Evolutionary conservation across 2,113 vertebrate genomes (phyloP), one percentile per base, ranked within the genome.

Genomic region (Tupaia chinensis): DNA sequence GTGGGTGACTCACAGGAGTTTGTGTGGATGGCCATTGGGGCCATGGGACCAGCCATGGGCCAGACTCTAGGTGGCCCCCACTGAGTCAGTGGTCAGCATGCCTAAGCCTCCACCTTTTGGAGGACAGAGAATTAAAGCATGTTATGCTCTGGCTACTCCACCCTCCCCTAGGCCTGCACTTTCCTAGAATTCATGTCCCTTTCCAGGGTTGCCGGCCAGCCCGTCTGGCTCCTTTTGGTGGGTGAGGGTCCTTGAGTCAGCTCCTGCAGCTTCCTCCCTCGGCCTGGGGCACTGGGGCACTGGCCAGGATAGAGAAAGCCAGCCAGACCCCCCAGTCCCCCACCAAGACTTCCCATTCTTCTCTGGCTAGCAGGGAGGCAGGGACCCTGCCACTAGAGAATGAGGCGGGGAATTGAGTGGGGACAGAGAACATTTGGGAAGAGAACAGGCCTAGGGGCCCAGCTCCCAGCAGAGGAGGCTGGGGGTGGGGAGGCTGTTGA

Each of bases 31-130:
- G 34, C 32, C 8, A 4, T 3, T 9, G 12, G 65, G 54, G 14
- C 29, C 29, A 16, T 22, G n/a, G 53, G 22, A 20, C 54, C 34
- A 2, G 3, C 17, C 72, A 13, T 14, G 74, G 27, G 29, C 66
- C 0, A 0, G 44, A 23, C 63, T 44, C 10, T 44, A 32, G 15
- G 7, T 32, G 0, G 5, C 32, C 32, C 2, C 60, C 14, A 19
- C 34, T 2, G 29, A 25, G 60, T 65, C 25, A 9, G 32, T 44
- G 16, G 16, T 25, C 70, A 27, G 56, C 63, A 7, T 72, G 22
- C 56, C 74, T 44, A 44, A 44, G 44, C 44, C 44, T 44, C 44
- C 44, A 44, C 44, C 44, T 44, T 44, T 44, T 44, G 44, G 44
- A 44, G 44, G 44, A 44, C 44, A 44, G 44, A 44, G 44, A 44